phyloP scores from a whole-genome alignment of 1,140 invertebrate species.

The Babylonia areolata region DNA sequence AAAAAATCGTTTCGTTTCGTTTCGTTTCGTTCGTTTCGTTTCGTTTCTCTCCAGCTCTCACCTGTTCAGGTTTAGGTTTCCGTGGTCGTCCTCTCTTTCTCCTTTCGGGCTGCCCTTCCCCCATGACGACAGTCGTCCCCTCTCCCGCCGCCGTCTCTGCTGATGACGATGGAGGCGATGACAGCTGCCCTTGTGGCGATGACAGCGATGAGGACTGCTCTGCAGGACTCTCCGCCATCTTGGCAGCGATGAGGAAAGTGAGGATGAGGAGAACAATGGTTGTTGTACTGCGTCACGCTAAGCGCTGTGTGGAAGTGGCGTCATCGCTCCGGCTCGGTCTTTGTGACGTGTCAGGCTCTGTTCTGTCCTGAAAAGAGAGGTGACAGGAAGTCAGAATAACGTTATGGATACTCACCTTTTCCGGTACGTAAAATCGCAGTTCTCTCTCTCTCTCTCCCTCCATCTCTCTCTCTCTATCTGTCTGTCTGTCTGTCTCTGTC shows the following conservation, averaged over 20 bases:
- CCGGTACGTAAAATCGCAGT: no score
- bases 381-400: no score
- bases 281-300: no score
- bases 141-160: neutral
- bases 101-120: neutral
- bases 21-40: neutral
- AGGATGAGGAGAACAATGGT: neutral
- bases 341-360: no score
- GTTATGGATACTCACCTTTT: no score
- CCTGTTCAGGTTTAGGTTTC: conserved; percentile 3
- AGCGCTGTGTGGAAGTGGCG: neutral
- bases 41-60: neutral
- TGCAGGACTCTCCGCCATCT: neutral
- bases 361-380: no score
- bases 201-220: neutral
- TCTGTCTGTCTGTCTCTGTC: no score
- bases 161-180: neutral
- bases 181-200: neutral
- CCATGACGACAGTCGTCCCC: neutral
- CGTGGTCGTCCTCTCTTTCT: neutral
- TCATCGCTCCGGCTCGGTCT: conserved; percentile 8
- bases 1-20: no score
- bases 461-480: no score
- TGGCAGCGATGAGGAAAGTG: neutral
- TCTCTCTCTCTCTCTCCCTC: no score